Evolutionary conservation across 37 sponge, comb jelly and placozoan species (phyloP).

Genomic region (Ianthella basta): DNA sequence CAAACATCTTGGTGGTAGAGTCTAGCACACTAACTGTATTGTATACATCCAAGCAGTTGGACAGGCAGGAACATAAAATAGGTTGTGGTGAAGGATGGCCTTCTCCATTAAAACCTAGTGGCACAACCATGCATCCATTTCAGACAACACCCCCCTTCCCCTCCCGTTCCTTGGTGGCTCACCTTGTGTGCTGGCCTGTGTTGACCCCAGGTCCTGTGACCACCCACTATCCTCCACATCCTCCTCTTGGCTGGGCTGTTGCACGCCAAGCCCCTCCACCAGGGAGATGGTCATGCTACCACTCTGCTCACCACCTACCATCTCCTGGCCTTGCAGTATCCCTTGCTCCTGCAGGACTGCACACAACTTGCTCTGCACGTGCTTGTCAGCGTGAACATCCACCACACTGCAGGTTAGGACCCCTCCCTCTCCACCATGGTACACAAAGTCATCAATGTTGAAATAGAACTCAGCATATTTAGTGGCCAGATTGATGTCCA

Average conservation of each 20-base stretch:
- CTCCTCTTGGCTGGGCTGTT: neutral
- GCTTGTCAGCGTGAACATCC: neutral
- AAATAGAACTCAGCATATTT: neutral
- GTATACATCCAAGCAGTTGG: too few species aligned
- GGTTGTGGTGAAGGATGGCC: too few species aligned
- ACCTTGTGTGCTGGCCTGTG: too few species aligned
- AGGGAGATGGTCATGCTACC: neutral
- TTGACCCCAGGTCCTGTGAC: too few species aligned
- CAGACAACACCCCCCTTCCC: too few species aligned
- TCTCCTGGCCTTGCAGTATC: neutral
- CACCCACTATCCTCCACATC: too few species aligned
- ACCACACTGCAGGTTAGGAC: neutral
- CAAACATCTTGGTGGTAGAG: too few species aligned
- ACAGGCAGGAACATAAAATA: too few species aligned
- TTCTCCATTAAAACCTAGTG: too few species aligned
- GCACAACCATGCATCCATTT: too few species aligned
- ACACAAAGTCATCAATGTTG: neutral
- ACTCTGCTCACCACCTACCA: neutral
- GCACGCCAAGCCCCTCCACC: neutral
- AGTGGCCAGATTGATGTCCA: neutral
- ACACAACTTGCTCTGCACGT: neutral
- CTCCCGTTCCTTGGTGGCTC: too few species aligned
- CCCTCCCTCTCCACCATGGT: slow-evolving; percentile 13
- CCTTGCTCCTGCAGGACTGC: neutral
- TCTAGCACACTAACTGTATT: too few species aligned